Evolutionary conservation across 2,113 vertebrate species (phyloP), one percentile per base, ranked within the genome.

Genomic region (Petrocephalus zakoni): DNA sequence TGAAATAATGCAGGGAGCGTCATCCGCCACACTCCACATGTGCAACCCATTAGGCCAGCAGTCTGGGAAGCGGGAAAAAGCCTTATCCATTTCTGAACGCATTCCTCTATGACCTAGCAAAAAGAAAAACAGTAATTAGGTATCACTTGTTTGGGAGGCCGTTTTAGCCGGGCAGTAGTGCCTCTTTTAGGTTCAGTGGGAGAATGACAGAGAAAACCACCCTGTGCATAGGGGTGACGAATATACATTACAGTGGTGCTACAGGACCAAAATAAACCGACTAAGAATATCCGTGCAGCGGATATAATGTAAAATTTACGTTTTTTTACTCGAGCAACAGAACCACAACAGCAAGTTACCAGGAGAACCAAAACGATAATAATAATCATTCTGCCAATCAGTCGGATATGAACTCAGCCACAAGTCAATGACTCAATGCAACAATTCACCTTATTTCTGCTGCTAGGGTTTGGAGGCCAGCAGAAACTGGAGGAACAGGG

Each of bases 91-190:
- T 95, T 93, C 91, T 93, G 93, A 92, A 90, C 90, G 47, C 93
- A 94, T 95, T 94, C 93, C 93, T 92, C 88, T 89, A 88, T 92
- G 94, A 92, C 93, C 94, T 92, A 90, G 92, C 90, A 89, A 92
- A 90, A 78, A 90, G 90, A 90, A 84, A 93, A 92, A 92, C 90
- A 86, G 91, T 94, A 95, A 95, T 95, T 93, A 94, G 88, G 93
- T 90, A 90, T 85, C 90, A 90, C 89, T 95, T 94, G 34, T 46
- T 56, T 93, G 90, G 90, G 89, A 92, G 88, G 82, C 88, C 86
- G 88, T 78, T 78, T 88, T 87, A 89, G 89, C 87, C 87, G 22
- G 11, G 49, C 25, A 34, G 29, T 22, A 42, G 87, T 55, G 86
- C 85, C 53, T 53, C 2, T 46, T 88, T 53, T 82, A 55, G 87